phyloP scores from a whole-genome alignment of 23 tunicate species.

The Pegea sp. region DNA sequence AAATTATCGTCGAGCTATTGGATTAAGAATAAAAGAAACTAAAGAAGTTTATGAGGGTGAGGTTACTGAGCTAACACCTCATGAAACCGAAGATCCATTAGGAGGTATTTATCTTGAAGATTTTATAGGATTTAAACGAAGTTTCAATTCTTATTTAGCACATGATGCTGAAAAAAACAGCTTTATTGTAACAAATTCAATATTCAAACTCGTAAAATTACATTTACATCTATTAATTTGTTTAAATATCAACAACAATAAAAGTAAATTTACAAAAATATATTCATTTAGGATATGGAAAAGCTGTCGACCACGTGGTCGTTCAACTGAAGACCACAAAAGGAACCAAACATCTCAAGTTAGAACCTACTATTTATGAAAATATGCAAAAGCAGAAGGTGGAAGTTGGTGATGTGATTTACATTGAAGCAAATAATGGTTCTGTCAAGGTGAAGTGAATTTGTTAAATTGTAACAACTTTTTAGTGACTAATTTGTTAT shows the following conservation, averaged over 20 bases:
- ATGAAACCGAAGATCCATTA: conserved; percentile 97
- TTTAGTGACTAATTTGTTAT: neutral
- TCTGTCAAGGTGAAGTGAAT: conserved; percentile 61
- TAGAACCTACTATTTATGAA: conserved; percentile 92
- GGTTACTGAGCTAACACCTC: conserved; percentile 94
- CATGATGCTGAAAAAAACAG: no score
- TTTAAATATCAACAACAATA: no score
- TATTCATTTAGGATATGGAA: conserved; percentile 64
- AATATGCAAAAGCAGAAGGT: conserved; percentile 94
- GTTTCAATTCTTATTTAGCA: no score
- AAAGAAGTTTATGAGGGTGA: conserved; percentile 99
- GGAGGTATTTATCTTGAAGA: conserved; percentile 56
- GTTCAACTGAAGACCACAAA: conserved; percentile 86
- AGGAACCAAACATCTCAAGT: conserved; percentile 90
- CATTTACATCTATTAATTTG: no score
- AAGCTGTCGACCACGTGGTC: conserved; percentile 82
- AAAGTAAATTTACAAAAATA: no score
- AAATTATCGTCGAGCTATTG: conserved; percentile 93
- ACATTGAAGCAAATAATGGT: conserved; percentile 98
- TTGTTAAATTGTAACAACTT: neutral
- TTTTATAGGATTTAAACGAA: no score
- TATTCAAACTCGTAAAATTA: no score
- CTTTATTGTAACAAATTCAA: no score
- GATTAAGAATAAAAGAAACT: conserved; percentile 91
- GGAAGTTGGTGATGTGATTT: conserved; percentile 95